phyloP scores from a whole-genome alignment of 2,113 vertebrate species.

The Erpornis zantholeuca region DNA sequence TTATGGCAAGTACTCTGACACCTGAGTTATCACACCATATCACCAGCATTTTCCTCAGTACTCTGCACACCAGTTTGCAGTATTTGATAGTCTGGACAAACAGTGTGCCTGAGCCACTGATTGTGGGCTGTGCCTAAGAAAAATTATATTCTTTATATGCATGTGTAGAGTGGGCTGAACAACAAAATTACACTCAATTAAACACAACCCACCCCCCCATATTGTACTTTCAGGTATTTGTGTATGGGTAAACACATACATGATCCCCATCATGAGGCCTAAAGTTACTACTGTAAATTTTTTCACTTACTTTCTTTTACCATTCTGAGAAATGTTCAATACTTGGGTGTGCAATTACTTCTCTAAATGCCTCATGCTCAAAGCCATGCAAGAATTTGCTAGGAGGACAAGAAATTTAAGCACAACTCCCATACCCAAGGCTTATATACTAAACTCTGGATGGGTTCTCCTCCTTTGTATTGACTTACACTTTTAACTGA shows the following conservation, averaged over 20 bases:
- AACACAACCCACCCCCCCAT: no score
- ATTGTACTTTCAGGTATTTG: background rate
- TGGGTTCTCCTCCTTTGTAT: background rate
- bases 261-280: background rate
- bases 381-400: background rate
- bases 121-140: background rate
- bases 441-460: background rate
- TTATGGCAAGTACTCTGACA: background rate
- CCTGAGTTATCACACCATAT: background rate
- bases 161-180: background rate
- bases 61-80: background rate
- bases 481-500: background rate
- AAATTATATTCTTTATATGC: background rate
- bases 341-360: background rate
- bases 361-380: background rate
- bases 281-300: background rate
- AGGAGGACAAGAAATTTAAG: background rate
- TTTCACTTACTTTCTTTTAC: background rate
- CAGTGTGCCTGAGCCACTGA: background rate
- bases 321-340: background rate
- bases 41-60: background rate
- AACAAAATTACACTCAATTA: background rate
- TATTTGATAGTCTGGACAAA: background rate
- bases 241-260: fast-evolving
- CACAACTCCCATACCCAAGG: background rate